Evolutionary conservation across 2,888 invertebrate genomes (phyloP).

Genomic region (Thereva nobilitata): DNA sequence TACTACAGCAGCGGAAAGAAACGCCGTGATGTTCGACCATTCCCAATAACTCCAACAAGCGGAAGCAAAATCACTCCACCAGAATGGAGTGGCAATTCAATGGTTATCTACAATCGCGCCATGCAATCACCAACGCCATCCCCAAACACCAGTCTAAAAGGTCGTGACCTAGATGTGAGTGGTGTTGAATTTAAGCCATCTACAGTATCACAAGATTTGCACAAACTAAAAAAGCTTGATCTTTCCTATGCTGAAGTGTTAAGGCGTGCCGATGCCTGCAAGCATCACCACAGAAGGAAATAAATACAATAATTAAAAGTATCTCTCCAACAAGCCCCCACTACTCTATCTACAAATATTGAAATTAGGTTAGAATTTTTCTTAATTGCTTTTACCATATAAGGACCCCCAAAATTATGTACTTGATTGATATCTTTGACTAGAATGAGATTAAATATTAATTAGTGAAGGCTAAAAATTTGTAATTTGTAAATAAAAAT

Average conservation of each 20-base stretch:
- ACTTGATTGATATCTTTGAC: too few species aligned
- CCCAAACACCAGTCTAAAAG: conserved; percentile 46
- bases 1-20: conserved; percentile 64
- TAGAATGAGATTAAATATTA: too few species aligned
- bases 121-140: conserved; percentile 61
- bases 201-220: conserved; percentile 80
- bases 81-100: conserved; percentile 73
- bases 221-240: conserved; percentile 78
- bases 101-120: conserved; percentile 69
- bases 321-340: too few species aligned
- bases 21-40: conserved; percentile 63
- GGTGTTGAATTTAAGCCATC: conserved; percentile 65
- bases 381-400: too few species aligned
- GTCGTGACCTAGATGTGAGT: conserved; percentile 48
- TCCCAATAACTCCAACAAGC: conserved; percentile 47
- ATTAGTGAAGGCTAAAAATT: too few species aligned
- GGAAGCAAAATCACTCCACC: conserved; percentile 40
- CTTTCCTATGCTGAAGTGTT: conserved; percentile 85
- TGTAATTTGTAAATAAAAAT: conserved; percentile 15
- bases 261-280: conserved; percentile 63
- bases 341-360: too few species aligned
- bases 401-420: too few species aligned
- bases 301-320: conserved; percentile 30
- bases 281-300: conserved; percentile 48
- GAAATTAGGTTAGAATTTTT: too few species aligned